Base-by-base conservation (phyloP, 53 echinoderm and acorn worm species). In the Mesocentrotus franciscanus region DNA sequence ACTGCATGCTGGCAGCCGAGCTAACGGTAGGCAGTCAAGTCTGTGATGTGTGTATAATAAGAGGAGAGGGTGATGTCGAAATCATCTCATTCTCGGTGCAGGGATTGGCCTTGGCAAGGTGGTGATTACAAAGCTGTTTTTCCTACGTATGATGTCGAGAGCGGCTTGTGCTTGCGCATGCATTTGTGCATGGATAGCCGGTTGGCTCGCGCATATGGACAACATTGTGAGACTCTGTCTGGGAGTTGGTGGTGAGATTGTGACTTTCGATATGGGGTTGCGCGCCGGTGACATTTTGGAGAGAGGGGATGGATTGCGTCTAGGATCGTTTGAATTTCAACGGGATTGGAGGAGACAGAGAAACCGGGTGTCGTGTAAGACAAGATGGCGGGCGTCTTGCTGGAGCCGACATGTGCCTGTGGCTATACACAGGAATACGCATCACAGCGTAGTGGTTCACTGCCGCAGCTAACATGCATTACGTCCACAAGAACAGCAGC, bases 351-450 rank as follows among this genome's bases (percentile, higher is more conserved):
- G 91, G 64, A 91, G 91, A 59, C 56, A 5, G 91, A 68, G 64
- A 91, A 64, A 68, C 92, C 71, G 24, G 68, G 92, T 33, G 56
- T 68, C 22, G 56, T 72, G 56, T 71, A 58, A 93, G 81, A 78
- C 93, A 93, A 93, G 93, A 93, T 93, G 93, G 93, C 93, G 17
- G 81, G 81, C 62, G 81, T 93, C 93, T 79, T n/a, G 60, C 33
- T 93, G 93, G 59, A 79, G 93, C 93, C 83, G 93, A 29, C 93
- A 93, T 81, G 81, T 93, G 93, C 93, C 93, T 93, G 93, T 93
- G 93, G 81, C 60, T 59, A 79, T 79, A 79, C 93, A 60, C 60
- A 60, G 93, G 93, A 93, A 79, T 93, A 93, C 39, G 93, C 61
- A 92, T 92, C 39, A 36, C 71, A 60, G 58, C 90, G 29, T 90